Conservation (phyloP, 2,888 invertebrate genomes). For the Psylliodes chrysocephalus region DNA sequence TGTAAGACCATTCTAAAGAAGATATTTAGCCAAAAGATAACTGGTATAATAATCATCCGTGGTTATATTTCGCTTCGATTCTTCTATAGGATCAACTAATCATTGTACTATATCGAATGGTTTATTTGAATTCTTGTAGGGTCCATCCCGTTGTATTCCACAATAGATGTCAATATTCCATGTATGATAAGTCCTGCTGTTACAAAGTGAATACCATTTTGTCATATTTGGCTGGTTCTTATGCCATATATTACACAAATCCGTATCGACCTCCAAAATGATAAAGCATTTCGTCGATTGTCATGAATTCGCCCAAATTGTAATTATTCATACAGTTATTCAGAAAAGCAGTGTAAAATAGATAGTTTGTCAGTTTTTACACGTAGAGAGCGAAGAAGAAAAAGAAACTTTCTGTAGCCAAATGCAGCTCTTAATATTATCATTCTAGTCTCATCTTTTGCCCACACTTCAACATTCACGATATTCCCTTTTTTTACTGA, state of each 20-base stretch:
- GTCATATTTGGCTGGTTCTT: constrained; percentile 44
- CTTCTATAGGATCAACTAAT: neutral
- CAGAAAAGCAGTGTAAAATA: neutral
- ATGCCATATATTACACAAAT: constrained; percentile 31
- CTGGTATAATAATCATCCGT: neutral
- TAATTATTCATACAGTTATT: neutral
- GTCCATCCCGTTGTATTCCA: constrained; percentile 43
- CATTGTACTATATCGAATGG: constrained; percentile 40
- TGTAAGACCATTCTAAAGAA: neutral
- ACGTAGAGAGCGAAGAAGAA: neutral
- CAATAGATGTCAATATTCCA: constrained; percentile 48
- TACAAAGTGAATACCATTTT: constrained; percentile 41
- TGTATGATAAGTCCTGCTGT: constrained; percentile 39
- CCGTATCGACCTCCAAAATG: constrained; percentile 35
- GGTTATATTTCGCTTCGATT: neutral
- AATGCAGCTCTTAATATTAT: constrained; percentile 7
- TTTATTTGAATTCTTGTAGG: constrained; percentile 39
- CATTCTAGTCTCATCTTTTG: constrained; percentile 6
- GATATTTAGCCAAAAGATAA: neutral
- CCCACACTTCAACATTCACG: constrained; percentile 13
- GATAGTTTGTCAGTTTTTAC: neutral
- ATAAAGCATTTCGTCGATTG: neutral
- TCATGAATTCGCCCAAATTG: constrained; percentile 26
- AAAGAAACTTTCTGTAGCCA: constrained; percentile 18
- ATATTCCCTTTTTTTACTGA: constrained; percentile 7